Evolutionary conservation across 2,888 invertebrate genomes (phyloP).

Genomic region (Boloria selene): DNA sequence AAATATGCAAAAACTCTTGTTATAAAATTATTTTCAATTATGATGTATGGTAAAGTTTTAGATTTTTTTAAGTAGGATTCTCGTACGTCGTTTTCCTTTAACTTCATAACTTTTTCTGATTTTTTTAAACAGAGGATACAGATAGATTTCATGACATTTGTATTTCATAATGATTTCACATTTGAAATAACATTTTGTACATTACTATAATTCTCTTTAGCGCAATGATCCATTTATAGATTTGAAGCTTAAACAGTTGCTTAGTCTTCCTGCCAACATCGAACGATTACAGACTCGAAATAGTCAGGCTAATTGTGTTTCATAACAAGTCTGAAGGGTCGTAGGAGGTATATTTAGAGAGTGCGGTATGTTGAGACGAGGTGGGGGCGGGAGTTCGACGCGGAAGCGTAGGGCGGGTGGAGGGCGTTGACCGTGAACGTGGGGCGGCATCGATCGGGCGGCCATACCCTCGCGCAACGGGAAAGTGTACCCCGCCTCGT

Average conservation of each 20-base stretch:
- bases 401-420: conserved; percentile 81
- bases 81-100: too few relatives aligned
- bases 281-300: conserved; percentile 64
- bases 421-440: conserved; percentile 83
- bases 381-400: conserved; percentile 59
- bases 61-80: too few relatives aligned
- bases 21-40: too few relatives aligned
- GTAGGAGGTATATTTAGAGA: conserved; percentile 72
- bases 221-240: conserved; percentile 31
- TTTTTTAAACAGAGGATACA: too few relatives aligned
- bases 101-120: too few relatives aligned
- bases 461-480: conserved; percentile 81
- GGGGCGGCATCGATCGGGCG: conserved; percentile 77
- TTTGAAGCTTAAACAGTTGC: conserved; percentile 45
- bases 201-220: conserved; percentile 9
- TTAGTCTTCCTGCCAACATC: conserved; percentile 46
- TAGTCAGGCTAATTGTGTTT: conserved; percentile 77
- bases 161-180: too few relatives aligned
- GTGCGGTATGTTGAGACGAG: conserved; percentile 45
- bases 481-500: conserved; percentile 46
- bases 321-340: conserved; percentile 73
- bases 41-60: too few relatives aligned
- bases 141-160: too few relatives aligned
- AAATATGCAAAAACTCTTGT: too few relatives aligned
- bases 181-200: too few relatives aligned